Evolutionary conservation across 1,140 invertebrate genomes (phyloP).

Genomic region (Anthonomus grandis): DNA sequence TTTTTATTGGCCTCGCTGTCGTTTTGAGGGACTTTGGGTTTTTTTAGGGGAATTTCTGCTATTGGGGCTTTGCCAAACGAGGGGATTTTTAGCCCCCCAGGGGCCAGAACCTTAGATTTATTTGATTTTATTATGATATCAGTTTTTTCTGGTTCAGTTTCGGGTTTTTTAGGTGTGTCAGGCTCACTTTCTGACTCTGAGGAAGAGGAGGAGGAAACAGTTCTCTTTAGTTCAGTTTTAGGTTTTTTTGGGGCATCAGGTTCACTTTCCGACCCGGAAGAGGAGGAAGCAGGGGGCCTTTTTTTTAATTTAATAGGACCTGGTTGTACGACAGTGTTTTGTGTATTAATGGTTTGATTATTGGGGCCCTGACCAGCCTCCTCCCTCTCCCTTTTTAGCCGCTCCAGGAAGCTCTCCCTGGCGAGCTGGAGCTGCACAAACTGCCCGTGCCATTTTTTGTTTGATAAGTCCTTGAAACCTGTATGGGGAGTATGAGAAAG

Average conservation of each 20-base stretch:
- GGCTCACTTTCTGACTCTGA: not conserved
- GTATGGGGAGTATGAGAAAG: no score
- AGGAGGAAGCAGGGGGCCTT: no score
- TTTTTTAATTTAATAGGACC: not conserved
- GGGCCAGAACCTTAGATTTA: constrained; percentile 21
- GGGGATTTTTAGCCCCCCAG: constrained; percentile 23
- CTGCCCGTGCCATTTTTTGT: constrained; percentile 33
- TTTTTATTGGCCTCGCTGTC: constrained; percentile 52
- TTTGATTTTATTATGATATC: constrained; percentile 34
- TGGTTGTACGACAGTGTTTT: not conserved
- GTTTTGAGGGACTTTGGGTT: constrained; percentile 26
- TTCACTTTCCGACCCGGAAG: not conserved
- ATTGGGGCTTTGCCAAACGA: constrained; percentile 25
- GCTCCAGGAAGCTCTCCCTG: constrained; percentile 47
- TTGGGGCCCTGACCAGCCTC: constrained; percentile 1
- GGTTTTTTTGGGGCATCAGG: not conserved
- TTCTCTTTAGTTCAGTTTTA: not conserved
- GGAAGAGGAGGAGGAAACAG: no score
- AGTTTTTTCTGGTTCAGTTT: not conserved
- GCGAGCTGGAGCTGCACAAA: constrained; percentile 42
- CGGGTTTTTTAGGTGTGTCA: not conserved
- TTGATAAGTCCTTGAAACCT: constrained; percentile 42
- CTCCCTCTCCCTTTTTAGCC: constrained; percentile 46
- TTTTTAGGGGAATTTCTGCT: constrained; percentile 9
- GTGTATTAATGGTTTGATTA: not conserved